Percentiles rank a stretch among this genome's conserved stretches.
phyloP scores from a whole-genome alignment of 2,113 vertebrate species.

The Chamaea fasciata region DNA sequence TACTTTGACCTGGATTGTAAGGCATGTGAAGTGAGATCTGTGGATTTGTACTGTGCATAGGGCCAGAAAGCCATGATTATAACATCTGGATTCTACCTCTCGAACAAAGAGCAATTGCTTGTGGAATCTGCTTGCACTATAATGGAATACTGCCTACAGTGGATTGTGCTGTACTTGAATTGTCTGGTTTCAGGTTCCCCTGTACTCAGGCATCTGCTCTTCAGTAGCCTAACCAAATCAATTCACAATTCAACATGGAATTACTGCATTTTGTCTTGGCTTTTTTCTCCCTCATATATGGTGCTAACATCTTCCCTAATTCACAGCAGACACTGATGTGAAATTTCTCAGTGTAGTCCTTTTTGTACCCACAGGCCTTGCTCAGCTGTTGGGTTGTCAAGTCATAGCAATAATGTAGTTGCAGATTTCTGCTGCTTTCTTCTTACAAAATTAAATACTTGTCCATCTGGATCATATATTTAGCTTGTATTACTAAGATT shows the following conservation, averaged over 20 bases:
- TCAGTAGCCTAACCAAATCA: background rate
- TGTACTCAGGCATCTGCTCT: background rate
- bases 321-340: background rate
- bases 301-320: background rate
- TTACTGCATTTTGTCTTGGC: background rate
- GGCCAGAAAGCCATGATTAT: background rate
- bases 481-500: background rate
- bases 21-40: background rate
- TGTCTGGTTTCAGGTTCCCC: background rate
- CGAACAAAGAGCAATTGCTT: background rate
- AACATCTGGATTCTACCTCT: background rate
- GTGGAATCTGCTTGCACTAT: background rate
- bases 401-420: background rate
- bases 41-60: background rate
- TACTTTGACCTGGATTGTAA: background rate
- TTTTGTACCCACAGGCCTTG: background rate
- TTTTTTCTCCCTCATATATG: background rate
- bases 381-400: background rate
- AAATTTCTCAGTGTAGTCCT: background rate
- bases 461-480: background rate
- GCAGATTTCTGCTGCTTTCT: background rate
- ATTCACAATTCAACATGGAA: background rate
- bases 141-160: background rate
- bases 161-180: background rate
- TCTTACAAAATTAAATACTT: background rate